Evolutionary conservation across 2,888 invertebrate species (phyloP), one percentile per base, ranked within the genome.

Genomic region (Plebejus anna): DNA sequence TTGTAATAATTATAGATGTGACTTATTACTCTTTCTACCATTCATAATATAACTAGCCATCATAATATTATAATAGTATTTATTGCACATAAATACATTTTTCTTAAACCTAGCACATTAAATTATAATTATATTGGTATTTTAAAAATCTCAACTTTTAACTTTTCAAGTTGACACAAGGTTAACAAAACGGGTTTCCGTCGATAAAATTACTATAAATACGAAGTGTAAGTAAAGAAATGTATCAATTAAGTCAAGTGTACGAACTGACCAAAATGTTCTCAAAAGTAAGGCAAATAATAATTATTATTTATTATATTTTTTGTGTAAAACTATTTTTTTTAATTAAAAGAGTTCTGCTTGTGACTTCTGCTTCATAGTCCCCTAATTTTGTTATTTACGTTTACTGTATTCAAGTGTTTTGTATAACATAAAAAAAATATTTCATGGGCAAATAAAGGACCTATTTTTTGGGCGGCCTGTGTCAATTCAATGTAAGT

Each of bases 221-320:
- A 72, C 72, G 4, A 42, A 72, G 16, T 42, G 22, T 42, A 72
- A 42, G 11, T 42, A 47, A 72, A 47, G 72, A 72, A 72, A 42
- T 42, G 72, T 47, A 42, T 22, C 72, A 72, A 72, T 72, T 72
- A 11, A 9, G 5, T 47, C 47, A 59, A 75, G 61, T 28, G 13
- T 7, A 28, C 7, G 16, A 22, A 66, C 42, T 11, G 28, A 16
- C 1, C 75, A 66, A 42, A 13, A 66, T 66, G 66, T 42, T 73
- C 28, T 55, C 73, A 73, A 73, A 73, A 47, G 73, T 73, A 73
- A 73, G 73, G 13, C 13, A 55, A 28, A 22, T 9, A 1, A n/a
- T 22, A 59, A 22, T 51, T 22, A 6, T 51, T 51, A 47, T 9
- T 47, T 22, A 38, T 5, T 38, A 38, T 38, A 6, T 42, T 42